A percentile compares a stretch with the other conserved stretches of the same genome.
Conservation (phyloP, 2,888 invertebrate species). For the Matsumyia berberina region DNA sequence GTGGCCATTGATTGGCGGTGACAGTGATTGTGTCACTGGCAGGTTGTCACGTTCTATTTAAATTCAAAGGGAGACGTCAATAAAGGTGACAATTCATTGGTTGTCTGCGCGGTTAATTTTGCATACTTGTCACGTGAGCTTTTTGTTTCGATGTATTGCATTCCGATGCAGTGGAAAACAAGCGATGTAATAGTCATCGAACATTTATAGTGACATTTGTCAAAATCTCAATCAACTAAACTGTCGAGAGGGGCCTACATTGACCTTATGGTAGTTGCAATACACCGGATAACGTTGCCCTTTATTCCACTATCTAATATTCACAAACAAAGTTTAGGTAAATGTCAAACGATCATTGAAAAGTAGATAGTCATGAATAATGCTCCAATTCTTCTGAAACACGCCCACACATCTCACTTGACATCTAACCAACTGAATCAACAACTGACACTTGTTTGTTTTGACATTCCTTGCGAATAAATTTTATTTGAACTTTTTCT, state of each 20-base stretch:
- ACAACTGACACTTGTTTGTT: conserved; percentile 15
- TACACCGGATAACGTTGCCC: no score
- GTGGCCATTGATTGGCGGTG: neutral
- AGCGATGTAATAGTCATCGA: no score
- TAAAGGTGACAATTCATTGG: neutral
- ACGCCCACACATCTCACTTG: neutral
- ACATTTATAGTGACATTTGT: no score
- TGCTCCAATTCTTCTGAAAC: neutral
- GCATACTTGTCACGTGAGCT: no score
- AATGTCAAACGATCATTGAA: no score
- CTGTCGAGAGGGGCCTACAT: no score
- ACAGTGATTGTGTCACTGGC: neutral
- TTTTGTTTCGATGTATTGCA: no score
- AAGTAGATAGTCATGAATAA: neutral
- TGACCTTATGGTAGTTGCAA: no score
- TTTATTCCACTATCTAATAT: neutral
- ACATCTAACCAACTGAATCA: conserved; percentile 5
- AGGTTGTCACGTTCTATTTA: neutral
- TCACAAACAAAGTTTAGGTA: no score
- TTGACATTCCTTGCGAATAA: conserved; percentile 14
- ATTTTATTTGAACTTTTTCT: neutral
- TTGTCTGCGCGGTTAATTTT: no score
- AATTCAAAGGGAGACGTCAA: conserved; percentile 1
- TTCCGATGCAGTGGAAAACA: no score
- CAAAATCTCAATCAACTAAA: no score